phyloP scores from a whole-genome alignment of 2,888 invertebrate genomes.

The Drosophila neonasuta region DNA sequence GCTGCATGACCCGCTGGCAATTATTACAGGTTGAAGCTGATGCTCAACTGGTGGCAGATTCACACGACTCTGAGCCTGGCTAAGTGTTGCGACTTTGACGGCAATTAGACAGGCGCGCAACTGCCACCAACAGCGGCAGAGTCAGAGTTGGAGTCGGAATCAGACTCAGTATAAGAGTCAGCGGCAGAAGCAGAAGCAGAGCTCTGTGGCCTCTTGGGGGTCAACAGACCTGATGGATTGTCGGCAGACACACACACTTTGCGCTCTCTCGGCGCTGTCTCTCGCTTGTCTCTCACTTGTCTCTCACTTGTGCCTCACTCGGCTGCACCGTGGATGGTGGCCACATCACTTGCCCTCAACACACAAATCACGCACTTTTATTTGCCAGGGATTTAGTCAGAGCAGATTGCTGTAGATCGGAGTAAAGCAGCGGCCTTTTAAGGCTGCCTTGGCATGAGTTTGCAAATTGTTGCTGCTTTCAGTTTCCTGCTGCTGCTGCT shows the following conservation, averaged over 20 bases:
- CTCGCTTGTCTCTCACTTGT: slow-evolving; percentile 35
- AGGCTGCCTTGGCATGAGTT: slow-evolving; percentile 73
- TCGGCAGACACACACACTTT: slow-evolving; percentile 34
- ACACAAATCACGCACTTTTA: slow-evolving; percentile 74
- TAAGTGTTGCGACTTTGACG: slow-evolving; percentile 60
- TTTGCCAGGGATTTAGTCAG: slow-evolving; percentile 35
- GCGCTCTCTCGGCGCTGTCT: slow-evolving; percentile 25
- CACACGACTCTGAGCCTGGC: slow-evolving; percentile 52
- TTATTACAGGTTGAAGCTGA: slow-evolving; percentile 49
- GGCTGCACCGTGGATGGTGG: slow-evolving; percentile 52
- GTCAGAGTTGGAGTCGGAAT: neutral
- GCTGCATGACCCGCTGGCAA: slow-evolving; percentile 66
- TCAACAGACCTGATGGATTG: slow-evolving; percentile 76
- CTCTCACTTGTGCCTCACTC: slow-evolving; percentile 10
- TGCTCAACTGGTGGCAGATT: slow-evolving; percentile 54
- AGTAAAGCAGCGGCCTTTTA: slow-evolving; percentile 67
- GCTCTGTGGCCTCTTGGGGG: slow-evolving; percentile 40
- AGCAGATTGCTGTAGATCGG: neutral
- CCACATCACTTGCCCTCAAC: slow-evolving; percentile 59
- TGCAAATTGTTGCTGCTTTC: slow-evolving; percentile 66
- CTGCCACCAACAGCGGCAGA: slow-evolving; percentile 48
- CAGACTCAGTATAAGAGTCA: neutral
- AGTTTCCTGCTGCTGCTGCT: slow-evolving; percentile 48
- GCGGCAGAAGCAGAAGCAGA: neutral
- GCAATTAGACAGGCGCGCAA: slow-evolving; percentile 70